Percentiles rank a stretch among this genome's conserved stretches.
phyloP scores from a whole-genome alignment of 1,140 invertebrate genomes.

The Drosophila parabipectinata region DNA sequence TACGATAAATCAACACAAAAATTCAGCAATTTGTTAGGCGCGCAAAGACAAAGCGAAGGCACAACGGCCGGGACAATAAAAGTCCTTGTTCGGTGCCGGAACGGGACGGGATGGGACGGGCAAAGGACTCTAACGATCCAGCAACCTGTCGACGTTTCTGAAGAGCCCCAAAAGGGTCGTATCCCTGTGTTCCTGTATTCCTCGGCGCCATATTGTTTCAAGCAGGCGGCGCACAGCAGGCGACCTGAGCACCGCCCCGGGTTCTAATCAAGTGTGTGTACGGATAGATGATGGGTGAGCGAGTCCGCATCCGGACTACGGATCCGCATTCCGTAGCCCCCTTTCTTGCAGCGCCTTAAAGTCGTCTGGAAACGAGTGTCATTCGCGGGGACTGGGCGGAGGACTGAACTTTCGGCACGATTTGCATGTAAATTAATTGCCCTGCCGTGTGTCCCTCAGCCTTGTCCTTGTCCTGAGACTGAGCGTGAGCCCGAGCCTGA shows the following conservation, averaged over 20 bases:
- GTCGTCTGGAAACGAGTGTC: slow-evolving; percentile 28
- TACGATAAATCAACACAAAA: slow-evolving; percentile 60
- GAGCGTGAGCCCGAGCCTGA: neutral
- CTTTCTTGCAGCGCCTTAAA: neutral
- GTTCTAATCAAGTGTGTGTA: slow-evolving; percentile 71
- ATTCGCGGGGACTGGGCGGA: slow-evolving; percentile 5
- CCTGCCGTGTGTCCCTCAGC: slow-evolving; percentile 44
- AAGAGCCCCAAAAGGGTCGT: slow-evolving; percentile 71
- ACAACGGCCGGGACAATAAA: slow-evolving; percentile 47
- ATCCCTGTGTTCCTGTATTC: slow-evolving; percentile 12
- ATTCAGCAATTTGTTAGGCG: slow-evolving; percentile 76
- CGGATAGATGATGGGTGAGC: slow-evolving; percentile 21
- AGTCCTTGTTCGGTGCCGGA: slow-evolving; percentile 26
- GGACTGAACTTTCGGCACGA: slow-evolving; percentile 73
- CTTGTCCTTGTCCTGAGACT: slow-evolving; percentile 9
- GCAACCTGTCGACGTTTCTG: slow-evolving; percentile 74
- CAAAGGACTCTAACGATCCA: slow-evolving; percentile 62
- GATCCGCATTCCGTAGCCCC: slow-evolving; percentile 4
- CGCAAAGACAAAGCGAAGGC: slow-evolving; percentile 31
- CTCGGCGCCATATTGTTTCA: slow-evolving; percentile 70
- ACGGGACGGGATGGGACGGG: slow-evolving; percentile 8
- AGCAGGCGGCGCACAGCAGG: slow-evolving; percentile 74
- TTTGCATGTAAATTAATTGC: slow-evolving; percentile 84
- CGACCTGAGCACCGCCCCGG: slow-evolving; percentile 41
- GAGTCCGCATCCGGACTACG: slow-evolving; percentile 15